Evolutionary conservation across 2,113 vertebrate genomes (phyloP).

Genomic region (Chionodraco myersi): DNA sequence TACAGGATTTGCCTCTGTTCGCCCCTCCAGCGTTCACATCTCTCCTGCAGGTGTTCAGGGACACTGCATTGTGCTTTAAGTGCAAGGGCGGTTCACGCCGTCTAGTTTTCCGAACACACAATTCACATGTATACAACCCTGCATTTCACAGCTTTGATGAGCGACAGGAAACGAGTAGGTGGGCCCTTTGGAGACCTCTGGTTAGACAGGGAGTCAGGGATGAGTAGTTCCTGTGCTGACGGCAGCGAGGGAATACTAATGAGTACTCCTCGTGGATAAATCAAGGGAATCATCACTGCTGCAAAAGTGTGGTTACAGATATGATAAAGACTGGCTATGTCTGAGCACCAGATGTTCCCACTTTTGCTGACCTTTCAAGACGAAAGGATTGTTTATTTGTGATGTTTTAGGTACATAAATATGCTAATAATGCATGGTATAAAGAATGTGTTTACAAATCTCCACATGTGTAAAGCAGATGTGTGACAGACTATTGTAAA

Average conservation of each 20-base stretch:
- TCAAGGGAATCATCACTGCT: not conserved
- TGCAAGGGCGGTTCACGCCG: no score
- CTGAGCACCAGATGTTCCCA: no score
- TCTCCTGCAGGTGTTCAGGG: not conserved
- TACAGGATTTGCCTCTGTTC: not conserved
- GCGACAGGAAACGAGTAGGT: slow-evolving; percentile 11
- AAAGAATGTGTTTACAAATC: no score
- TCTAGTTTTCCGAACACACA: no score
- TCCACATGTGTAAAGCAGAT: no score
- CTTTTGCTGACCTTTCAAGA: no score
- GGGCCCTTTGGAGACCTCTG: slow-evolving; percentile 33
- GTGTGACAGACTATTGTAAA: no score
- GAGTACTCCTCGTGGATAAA: slow-evolving; percentile 36
- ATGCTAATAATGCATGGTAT: no score
- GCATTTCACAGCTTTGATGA: slow-evolving; percentile 28
- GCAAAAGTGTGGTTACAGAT: not conserved
- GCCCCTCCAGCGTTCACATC: not conserved
- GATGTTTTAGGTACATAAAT: no score
- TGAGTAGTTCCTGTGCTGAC: slow-evolving; percentile 54
- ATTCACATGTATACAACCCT: not conserved
- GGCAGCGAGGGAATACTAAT: slow-evolving; percentile 17
- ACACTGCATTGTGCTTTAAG: not conserved
- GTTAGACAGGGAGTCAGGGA: slow-evolving; percentile 57
- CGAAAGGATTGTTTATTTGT: no score
- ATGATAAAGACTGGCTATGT: no score